These are phyloP conservation scores for Paracyclopina nana DNA, from an alignment of 1,140 invertebrate genomes.

Conservation along the genomic window DNA sequence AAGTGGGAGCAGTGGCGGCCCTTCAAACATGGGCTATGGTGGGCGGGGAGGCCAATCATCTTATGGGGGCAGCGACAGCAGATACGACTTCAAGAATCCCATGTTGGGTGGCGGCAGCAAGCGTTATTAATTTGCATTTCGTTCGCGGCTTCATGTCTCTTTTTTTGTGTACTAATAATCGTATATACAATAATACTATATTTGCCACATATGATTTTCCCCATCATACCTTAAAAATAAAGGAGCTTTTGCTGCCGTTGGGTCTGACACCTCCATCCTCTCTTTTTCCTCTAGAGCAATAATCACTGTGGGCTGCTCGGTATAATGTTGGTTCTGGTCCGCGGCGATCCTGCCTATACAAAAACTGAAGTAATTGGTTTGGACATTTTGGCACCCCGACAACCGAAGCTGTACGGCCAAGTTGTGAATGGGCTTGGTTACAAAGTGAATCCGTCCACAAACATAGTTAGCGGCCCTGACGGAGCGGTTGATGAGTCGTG, in stretches of 20 bases:
- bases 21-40: neutral
- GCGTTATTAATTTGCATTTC: no score
- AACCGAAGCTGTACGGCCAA: constrained; percentile 6
- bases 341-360: constrained; percentile 9
- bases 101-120: no score
- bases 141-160: no score
- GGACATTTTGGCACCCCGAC: constrained; percentile 15
- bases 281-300: no score
- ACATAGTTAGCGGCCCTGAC: neutral
- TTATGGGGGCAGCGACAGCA: constrained; percentile 8
- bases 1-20: no score
- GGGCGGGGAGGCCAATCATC: constrained; percentile 2
- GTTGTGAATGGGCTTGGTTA: constrained; percentile 8
- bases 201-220: no score
- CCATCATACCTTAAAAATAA: no score
- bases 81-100: constrained; percentile 12
- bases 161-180: no score
- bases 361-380: constrained; percentile 9
- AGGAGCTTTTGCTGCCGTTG: no score
- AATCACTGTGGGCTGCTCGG: no score
- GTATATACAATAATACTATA: no score
- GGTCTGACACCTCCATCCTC: no score
- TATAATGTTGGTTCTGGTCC: constrained; percentile 9
- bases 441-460: constrained; percentile 1
- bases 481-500: constrained; percentile 8